phyloP scores from a whole-genome alignment of 2,113 vertebrate genomes.

The Sylvilagus bachmani region DNA sequence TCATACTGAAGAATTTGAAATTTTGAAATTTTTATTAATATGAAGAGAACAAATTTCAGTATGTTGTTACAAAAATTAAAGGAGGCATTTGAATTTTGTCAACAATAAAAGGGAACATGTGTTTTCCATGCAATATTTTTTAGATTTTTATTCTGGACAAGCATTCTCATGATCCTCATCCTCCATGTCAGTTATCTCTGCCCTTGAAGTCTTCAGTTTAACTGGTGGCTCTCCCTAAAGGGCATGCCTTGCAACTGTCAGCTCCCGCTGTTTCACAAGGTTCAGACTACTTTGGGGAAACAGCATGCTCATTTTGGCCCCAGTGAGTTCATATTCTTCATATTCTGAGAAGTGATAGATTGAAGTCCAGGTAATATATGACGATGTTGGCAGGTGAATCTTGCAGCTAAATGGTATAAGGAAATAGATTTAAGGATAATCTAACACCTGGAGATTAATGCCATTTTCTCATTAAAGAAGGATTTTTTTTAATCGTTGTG shows the following conservation, averaged over 20 bases:
- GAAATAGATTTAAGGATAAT: constrained; percentile 9
- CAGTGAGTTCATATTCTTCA: background rate
- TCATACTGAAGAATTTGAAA: background rate
- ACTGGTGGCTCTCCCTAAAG: background rate
- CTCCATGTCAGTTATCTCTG: background rate
- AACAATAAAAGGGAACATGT: background rate
- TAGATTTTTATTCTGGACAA: background rate
- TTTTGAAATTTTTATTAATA: too few species aligned
- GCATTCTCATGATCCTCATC: background rate
- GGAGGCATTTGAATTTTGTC: background rate
- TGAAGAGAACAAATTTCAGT: too few species aligned
- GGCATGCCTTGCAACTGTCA: background rate
- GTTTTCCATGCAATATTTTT: background rate
- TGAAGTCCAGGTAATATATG: background rate
- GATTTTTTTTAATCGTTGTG: background rate
- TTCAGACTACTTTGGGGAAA: background rate
- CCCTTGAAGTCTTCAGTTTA: background rate
- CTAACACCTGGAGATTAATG: background rate
- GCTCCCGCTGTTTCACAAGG: background rate
- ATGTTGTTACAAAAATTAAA: too few species aligned
- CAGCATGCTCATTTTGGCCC: background rate
- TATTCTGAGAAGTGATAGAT: background rate
- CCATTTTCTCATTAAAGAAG: background rate
- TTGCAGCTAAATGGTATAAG: background rate
- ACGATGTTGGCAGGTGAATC: background rate